Conservation (phyloP, 2,113 vertebrate genomes). For the Gobius niger region DNA sequence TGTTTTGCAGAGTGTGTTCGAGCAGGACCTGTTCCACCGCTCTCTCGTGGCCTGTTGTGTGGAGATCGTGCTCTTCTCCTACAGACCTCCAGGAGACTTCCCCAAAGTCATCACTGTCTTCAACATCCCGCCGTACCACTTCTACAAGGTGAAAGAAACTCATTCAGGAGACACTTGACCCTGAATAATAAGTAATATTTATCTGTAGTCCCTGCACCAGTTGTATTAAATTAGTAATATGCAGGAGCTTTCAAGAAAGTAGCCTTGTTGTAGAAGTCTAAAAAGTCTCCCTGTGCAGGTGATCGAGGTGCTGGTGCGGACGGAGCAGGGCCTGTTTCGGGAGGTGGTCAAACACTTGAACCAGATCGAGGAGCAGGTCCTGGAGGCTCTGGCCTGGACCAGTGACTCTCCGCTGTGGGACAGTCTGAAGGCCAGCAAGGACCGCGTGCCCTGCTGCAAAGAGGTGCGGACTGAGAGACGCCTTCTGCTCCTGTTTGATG, state of each 20-base stretch:
- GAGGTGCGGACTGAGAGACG: slow-evolving; percentile 72
- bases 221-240: too few species aligned
- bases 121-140: slow-evolving; percentile 88
- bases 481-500: neutral
- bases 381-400: slow-evolving; percentile 92
- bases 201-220: too few species aligned
- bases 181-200: too few species aligned
- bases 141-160: slow-evolving; percentile 85
- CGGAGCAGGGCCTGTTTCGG: slow-evolving; percentile 90
- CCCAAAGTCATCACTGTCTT: slow-evolving; percentile 83
- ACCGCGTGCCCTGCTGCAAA: slow-evolving; percentile 84
- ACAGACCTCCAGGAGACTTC: slow-evolving; percentile 88
- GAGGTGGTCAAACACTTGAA: slow-evolving; percentile 95
- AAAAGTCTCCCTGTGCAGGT: slow-evolving; percentile 73
- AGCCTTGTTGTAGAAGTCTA: too few species aligned
- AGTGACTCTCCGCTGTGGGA: slow-evolving; percentile 87
- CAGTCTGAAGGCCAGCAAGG: slow-evolving; percentile 82
- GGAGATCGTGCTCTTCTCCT: slow-evolving; percentile 90
- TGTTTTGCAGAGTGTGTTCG: slow-evolving; percentile 83
- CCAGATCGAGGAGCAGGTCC: slow-evolving; percentile 90
- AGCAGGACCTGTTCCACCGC: slow-evolving; percentile 90
- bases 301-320: slow-evolving; percentile 90
- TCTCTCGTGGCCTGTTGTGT: slow-evolving; percentile 90
- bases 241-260: too few species aligned
- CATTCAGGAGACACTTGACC: too few species aligned